These are phyloP conservation scores for Leptopilina drosophilae DNA, from an alignment of 2,888 invertebrate genomes.

Conservation along the genomic window DNA sequence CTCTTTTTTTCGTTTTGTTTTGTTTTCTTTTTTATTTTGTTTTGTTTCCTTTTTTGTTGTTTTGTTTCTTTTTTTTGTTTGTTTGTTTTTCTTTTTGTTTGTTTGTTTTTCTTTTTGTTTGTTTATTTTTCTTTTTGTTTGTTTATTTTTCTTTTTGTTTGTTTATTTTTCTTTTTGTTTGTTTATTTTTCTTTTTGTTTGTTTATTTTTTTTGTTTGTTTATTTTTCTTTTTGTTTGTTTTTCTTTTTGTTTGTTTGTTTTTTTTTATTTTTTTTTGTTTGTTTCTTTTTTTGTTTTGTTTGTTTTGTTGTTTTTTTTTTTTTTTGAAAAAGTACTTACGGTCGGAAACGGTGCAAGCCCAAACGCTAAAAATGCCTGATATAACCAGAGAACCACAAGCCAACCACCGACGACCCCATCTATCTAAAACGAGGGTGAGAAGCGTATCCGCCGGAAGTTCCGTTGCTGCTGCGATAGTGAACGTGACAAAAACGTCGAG, in stretches of 20 bases:
- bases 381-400: conserved; percentile 88
- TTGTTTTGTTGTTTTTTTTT: neutral
- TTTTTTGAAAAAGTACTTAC: conserved; percentile 75
- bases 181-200: neutral
- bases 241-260: neutral
- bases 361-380: conserved; percentile 89
- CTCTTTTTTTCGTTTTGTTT: too few species aligned
- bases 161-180: too few species aligned
- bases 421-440: conserved; percentile 87
- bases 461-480: conserved; percentile 89
- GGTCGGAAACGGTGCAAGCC: conserved; percentile 86
- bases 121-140: too few species aligned
- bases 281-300: neutral
- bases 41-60: too few species aligned
- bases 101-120: neutral
- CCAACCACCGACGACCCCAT: conserved; percentile 91
- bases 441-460: conserved; percentile 90
- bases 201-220: neutral
- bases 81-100: neutral
- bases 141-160: neutral
- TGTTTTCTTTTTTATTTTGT: too few species aligned
- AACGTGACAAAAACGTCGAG: conserved; percentile 91
- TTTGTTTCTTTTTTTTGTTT: too few species aligned
- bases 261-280: neutral
- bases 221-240: neutral